Percentiles rank a stretch among this genome's conserved stretches.
phyloP scores from a whole-genome alignment of 2,888 invertebrate genomes.

The Drosophila stalkeri region DNA sequence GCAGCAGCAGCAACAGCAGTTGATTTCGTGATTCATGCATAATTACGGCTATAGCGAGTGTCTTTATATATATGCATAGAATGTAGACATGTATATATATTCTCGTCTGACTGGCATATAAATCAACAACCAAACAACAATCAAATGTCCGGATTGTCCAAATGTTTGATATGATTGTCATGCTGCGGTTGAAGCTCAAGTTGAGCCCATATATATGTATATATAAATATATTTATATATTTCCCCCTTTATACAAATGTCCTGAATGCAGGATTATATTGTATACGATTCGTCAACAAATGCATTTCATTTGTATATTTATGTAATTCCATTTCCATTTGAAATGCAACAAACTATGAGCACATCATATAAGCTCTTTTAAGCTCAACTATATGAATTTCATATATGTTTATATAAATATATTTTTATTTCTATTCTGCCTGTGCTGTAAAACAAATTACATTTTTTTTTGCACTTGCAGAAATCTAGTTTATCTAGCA shows the following conservation, averaged over 20 bases:
- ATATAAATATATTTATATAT: neutral
- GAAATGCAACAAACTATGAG: neutral
- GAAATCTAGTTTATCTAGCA: neutral
- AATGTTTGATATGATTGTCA: slow-evolving; percentile 34
- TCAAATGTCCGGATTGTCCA: slow-evolving; percentile 36
- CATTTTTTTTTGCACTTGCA: neutral
- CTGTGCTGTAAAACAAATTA: neutral
- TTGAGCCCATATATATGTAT: neutral
- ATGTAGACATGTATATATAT: neutral
- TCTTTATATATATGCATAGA: slow-evolving; percentile 42
- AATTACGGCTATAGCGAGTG: slow-evolving; percentile 51
- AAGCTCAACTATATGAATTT: slow-evolving; percentile 6
- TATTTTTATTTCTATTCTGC: no score
- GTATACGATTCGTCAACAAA: neutral
- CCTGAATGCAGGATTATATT: neutral
- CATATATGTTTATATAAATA: neutral
- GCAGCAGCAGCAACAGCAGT: slow-evolving; percentile 36
- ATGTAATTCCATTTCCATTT: slow-evolving; percentile 11
- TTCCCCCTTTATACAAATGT: neutral
- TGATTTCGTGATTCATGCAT: slow-evolving; percentile 73
- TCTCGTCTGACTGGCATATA: slow-evolving; percentile 54
- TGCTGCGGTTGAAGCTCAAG: neutral
- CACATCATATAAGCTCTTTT: slow-evolving; percentile 6
- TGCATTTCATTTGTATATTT: slow-evolving; percentile 9
- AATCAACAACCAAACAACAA: slow-evolving; percentile 44